These are phyloP conservation scores for Parapsyche elsis DNA, from an alignment of 1,140 invertebrate species.

Conservation along the genomic window DNA sequence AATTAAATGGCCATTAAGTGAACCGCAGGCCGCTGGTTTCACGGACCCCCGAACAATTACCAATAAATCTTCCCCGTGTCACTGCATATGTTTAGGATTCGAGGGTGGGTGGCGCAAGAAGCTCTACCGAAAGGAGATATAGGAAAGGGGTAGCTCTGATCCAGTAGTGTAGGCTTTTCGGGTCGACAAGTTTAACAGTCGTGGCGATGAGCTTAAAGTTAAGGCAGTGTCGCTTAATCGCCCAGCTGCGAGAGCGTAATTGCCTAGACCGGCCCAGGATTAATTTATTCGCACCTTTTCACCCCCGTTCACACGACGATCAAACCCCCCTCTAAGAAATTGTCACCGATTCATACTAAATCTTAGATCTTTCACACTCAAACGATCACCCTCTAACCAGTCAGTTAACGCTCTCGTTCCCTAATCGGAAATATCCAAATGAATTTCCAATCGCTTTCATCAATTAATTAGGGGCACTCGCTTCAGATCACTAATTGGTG, in stretches of 20 bases:
- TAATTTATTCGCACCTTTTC: conserved; percentile 30
- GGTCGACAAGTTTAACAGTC: conserved; percentile 21
- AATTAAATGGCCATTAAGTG: conserved; percentile 43
- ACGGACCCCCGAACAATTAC: conserved; percentile 40
- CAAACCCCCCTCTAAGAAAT: not conserved
- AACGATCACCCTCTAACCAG: no score
- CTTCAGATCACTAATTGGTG: no score
- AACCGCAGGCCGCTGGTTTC: conserved; percentile 33
- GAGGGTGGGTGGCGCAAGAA: not conserved
- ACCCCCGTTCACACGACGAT: not conserved
- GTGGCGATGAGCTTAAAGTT: conserved; percentile 13
- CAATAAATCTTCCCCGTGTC: conserved; percentile 42
- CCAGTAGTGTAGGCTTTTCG: not conserved
- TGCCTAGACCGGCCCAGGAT: conserved; percentile 8
- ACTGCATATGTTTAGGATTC: conserved; percentile 43
- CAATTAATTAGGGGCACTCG: no score
- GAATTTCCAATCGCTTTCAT: no score
- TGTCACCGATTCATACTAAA: no score
- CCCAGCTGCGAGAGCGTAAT: conserved; percentile 10
- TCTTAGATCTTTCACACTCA: no score
- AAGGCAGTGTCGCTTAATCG: conserved; percentile 4
- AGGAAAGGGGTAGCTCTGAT: not conserved
- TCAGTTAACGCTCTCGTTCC: no score
- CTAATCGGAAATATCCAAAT: no score
- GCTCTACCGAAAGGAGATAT: not conserved